A percentile compares a stretch with the other conserved stretches of the same genome.
Evolutionary conservation across 2,113 vertebrate genomes (phyloP).

Genomic region (Oostethus manadensis): DNA sequence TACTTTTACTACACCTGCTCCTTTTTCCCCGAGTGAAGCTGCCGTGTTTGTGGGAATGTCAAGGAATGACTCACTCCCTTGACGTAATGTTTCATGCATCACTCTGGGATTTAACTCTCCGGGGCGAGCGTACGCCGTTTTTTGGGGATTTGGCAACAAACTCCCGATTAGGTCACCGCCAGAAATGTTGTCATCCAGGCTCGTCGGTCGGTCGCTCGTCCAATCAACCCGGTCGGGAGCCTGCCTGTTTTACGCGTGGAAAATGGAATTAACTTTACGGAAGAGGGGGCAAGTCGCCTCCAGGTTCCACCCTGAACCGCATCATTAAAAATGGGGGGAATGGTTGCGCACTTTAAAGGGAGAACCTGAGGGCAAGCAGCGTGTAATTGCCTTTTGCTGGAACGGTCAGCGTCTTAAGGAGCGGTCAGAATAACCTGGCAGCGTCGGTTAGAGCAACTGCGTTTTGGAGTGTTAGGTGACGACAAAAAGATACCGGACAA

Average conservation of each 20-base stretch:
- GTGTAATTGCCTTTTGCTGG: conserved; percentile 64
- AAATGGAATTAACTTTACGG: conserved; percentile 49
- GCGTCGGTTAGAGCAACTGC: conserved; percentile 1
- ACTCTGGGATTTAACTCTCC: conserved; percentile 51
- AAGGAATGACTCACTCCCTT: conserved; percentile 53
- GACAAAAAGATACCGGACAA: no score
- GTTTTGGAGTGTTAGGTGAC: no score
- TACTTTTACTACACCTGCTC: neutral
- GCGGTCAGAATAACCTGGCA: conserved; percentile 63
- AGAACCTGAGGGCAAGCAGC: conserved; percentile 54
- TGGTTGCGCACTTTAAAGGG: conserved; percentile 60
- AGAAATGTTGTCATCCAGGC: conserved; percentile 52
- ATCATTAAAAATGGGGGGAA: conserved; percentile 66
- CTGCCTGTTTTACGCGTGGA: conserved; percentile 45
- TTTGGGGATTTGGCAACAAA: conserved; percentile 60
- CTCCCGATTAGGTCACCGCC: conserved; percentile 66
- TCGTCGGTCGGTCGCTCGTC: conserved; percentile 46
- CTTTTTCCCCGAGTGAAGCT: conserved; percentile 16
- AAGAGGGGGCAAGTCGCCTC: conserved; percentile 23
- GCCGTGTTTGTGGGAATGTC: conserved; percentile 23
- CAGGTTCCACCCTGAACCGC: conserved; percentile 61
- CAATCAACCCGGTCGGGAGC: conserved; percentile 53
- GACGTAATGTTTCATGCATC: conserved; percentile 63
- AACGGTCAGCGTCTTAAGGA: conserved; percentile 54
- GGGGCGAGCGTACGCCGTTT: conserved; percentile 27